A percentile compares a stretch with the other conserved stretches of the same genome.
Evolutionary conservation across 2,113 vertebrate genomes (phyloP).

Genomic region (Mugil cephalus): DNA sequence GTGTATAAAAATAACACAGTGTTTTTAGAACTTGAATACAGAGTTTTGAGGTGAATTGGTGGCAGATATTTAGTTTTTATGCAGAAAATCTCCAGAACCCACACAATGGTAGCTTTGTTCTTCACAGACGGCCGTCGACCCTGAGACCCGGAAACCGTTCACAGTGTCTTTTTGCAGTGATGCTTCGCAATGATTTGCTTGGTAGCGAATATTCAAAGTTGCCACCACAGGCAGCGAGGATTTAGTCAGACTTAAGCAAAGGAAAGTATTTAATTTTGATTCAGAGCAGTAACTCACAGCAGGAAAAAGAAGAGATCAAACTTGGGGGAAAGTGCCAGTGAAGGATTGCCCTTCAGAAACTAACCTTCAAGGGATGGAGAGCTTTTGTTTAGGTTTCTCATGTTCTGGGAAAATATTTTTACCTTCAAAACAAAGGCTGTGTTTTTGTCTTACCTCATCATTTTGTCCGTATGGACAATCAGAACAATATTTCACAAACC

Average conservation of each 20-base stretch:
- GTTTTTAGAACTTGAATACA: slow-evolving; percentile 8
- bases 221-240: slow-evolving; percentile 16
- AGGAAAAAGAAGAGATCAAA: background rate
- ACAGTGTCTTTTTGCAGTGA: slow-evolving; percentile 29
- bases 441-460: slow-evolving; percentile 27
- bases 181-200: slow-evolving; percentile 25
- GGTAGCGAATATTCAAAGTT: slow-evolving; percentile 20
- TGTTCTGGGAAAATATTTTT: slow-evolving; percentile 47
- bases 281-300: slow-evolving; percentile 5
- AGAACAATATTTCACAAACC: slow-evolving; percentile 22
- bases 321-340: slow-evolving; percentile 9
- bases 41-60: slow-evolving; percentile 23
- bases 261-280: slow-evolving; percentile 18
- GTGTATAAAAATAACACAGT: slow-evolving; percentile 1
- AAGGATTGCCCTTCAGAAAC: slow-evolving; percentile 13
- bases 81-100: background rate
- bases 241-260: background rate
- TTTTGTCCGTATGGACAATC: background rate
- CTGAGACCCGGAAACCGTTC: slow-evolving; percentile 36
- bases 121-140: slow-evolving; percentile 31
- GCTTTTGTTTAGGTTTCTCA: slow-evolving; percentile 30
- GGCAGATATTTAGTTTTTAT: slow-evolving; percentile 12
- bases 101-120: slow-evolving; percentile 13
- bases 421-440: slow-evolving; percentile 7
- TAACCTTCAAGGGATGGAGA: slow-evolving; percentile 33